These are phyloP conservation scores for Bos taurus DNA, from an alignment of 2,113 vertebrate genomes.

Conservation along the genomic window ARS-UCD2.0 NC_037342.1:14825001-14825500, in stretches of 20 bases:
- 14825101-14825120: background rate
- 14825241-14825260: background rate
- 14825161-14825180: background rate
- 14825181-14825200: slow-evolving; percentile 19
- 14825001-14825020: background rate
- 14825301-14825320: slow-evolving; percentile 8
- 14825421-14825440: background rate
- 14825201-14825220: slow-evolving; percentile 17
- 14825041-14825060: slow-evolving; percentile 6
- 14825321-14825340: background rate
- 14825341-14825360: background rate
- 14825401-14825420: background rate
- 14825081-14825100: background rate
- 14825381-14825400: background rate
- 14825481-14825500: background rate
- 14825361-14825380: background rate
- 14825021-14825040: slow-evolving; percentile 5
- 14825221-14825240: background rate
- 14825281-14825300: background rate
- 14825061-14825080: background rate
- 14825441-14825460: background rate
- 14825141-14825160: background rate
- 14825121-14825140: background rate
- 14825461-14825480: background rate
- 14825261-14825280: background rate